Base-by-base conservation (phyloP, 2,888 invertebrate genomes). In the Eupelmus urozonus region DNA sequence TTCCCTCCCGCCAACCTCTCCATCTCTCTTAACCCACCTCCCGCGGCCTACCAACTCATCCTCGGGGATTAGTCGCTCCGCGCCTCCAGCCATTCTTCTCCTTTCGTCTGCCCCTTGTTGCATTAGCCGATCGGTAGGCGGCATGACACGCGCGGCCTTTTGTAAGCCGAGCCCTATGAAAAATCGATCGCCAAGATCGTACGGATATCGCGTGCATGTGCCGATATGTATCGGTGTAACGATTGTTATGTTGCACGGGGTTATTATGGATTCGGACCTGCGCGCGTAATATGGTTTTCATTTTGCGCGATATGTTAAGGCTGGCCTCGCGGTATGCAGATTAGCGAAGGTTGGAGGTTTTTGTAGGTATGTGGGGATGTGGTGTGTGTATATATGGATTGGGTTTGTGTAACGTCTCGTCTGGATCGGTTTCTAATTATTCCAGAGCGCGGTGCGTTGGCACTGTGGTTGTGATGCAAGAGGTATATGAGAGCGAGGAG, bases 361-460 rank as follows among this genome's bases (percentile, higher is more conserved):
- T 42, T 11, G 3, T 34, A 34, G 34, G 5, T 34, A 9, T 3
- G 9, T 34, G 3, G 34, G 34, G 34, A 34, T 9, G 34, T 13
- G 20, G 9, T 34, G 5, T 34, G 34, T 34, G 34, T 34, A 34
- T 34, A 34, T 34, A 34, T 34, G 34, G 34, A 34, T 34, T 5
- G 34, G 34, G 9, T 34, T 34, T 34, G 34, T 34, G 34, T 9
- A 34, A n/a, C 1, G 18, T 18, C 0, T 55, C 13, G 57, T 0
- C 49, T 25, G 9, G 55, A 62, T 76, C 53, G 51, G 45, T 70
- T 69, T 55, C 69, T 76, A 76, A 76, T 69, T 62, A 76, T 76
- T 69, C 67, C 16, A n/a, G 55, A 34, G 5, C 29, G 5, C 29
- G 53, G 23, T 69, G 66, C 51, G 11, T 27, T 49, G 49, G 45